Evolutionary conservation across 2,797 vertebrate genomes (phyloP).

Genomic region (Numenius phaeopus): DNA sequence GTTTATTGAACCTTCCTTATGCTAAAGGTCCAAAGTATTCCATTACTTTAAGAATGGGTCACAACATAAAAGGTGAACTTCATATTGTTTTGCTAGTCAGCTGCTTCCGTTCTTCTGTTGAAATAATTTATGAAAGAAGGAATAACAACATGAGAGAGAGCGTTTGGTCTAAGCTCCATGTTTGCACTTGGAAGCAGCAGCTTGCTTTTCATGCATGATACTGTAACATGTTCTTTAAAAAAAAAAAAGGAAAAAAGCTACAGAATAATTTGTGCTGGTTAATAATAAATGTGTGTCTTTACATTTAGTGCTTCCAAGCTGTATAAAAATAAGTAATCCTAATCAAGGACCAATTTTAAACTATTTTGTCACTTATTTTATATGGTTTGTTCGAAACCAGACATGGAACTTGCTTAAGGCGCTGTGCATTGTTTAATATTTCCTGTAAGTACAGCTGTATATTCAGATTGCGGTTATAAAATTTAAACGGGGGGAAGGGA

Average conservation of each 20-base stretch:
- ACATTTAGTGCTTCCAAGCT: conserved; percentile 72
- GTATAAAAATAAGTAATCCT: conserved; percentile 51
- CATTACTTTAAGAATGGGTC: conserved; percentile 11
- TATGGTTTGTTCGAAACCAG: conserved; percentile 67
- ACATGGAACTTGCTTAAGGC: conserved; percentile 62
- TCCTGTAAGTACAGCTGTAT: conserved; percentile 74
- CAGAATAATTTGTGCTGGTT: conserved; percentile 46
- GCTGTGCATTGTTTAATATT: conserved; percentile 75
- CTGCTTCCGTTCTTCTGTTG: not conserved
- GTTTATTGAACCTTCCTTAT: conserved; percentile 65
- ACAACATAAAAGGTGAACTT: not conserved
- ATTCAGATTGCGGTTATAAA: conserved; percentile 71
- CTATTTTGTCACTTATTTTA: conserved; percentile 67
- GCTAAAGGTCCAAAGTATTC: conserved; percentile 79
- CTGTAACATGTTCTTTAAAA: not conserved
- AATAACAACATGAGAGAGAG: not conserved
- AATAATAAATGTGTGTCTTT: conserved; percentile 60
- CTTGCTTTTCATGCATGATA: conserved; percentile 64
- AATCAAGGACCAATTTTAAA: conserved; percentile 79
- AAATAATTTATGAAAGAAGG: not conserved
- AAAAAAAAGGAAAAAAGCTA: not conserved
- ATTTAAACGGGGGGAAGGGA: conserved; percentile 46
- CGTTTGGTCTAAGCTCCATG: not conserved
- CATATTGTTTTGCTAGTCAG: not conserved
- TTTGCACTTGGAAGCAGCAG: conserved; percentile 38